Base-by-base conservation (phyloP, 2,888 invertebrate species). In the Agonopterix heracliana region DNA sequence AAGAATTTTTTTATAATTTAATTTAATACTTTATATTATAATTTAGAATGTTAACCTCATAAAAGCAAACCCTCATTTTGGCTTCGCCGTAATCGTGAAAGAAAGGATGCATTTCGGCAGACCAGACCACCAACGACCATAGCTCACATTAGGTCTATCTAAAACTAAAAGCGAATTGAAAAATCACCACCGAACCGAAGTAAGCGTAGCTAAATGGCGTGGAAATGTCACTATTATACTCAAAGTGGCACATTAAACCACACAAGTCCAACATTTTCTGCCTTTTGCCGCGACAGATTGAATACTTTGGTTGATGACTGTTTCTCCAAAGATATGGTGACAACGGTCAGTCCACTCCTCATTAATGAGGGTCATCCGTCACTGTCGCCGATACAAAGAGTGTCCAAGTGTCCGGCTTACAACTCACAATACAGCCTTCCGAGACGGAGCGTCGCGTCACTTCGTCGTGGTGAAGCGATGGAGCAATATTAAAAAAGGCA, bases 351-450 rank as follows among this genome's bases (percentile, higher is more conserved):
- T 41, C 38, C 46, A 13, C 52, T 49, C 54, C 53, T 48, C 61
- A 60, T 64, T 64, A 68, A 65, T 63, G 62, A 48, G 42, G 36
- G 46, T 55, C 72, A 74, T 77, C 70, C 48, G 59, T 79, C 75
- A 75, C 66, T 60, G 72, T 74, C 66, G 54, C 46, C 44, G 44
- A 44, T 51, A 74, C 68, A 74, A 75, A 68, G 63, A 56, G 46
- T 62, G 64, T 60, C 63, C 59, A 63, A 51, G 45, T 49, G 52
- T 45, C 53, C 46, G 46, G 41, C 40, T 26, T 26, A 26, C 7
- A 26, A 7, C 7, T 5, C 26, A 26, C 26, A 26, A 26, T 26
- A 26, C 26, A 26, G 26, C 26, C 26, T 26, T 26, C 26, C 5
- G 26, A 26, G 26, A 5, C 5, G 5, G 5, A 7, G 26, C 26